phyloP scores from a whole-genome alignment of 2,797 vertebrate species.

The Propithecus deckenii region DNA sequence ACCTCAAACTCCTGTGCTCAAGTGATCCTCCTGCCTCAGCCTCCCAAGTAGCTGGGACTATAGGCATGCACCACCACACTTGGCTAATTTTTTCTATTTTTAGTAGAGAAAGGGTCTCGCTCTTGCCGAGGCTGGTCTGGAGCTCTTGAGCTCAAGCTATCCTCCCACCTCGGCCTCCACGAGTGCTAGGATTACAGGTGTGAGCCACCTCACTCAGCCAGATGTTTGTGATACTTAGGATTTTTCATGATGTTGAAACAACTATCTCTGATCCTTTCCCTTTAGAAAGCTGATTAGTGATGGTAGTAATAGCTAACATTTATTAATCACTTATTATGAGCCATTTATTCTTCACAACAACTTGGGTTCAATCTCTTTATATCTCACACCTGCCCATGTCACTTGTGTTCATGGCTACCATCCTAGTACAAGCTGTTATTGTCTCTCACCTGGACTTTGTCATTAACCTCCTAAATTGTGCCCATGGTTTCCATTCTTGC shows the following conservation, averaged over 20 bases:
- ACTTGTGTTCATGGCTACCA: background rate
- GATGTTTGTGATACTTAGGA: background rate
- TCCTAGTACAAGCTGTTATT: background rate
- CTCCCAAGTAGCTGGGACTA: too few species aligned
- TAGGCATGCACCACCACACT: too few species aligned
- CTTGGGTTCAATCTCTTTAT: background rate
- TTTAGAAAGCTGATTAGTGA: background rate
- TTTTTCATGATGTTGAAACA: constrained; percentile 6
- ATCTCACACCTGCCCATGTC: background rate
- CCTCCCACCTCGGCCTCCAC: too few species aligned
- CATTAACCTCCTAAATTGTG: background rate
- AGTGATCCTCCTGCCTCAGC: too few species aligned
- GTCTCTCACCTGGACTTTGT: background rate
- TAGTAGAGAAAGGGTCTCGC: too few species aligned
- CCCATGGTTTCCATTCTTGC: background rate
- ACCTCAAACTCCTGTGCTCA: too few species aligned
- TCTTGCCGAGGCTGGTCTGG: too few species aligned
- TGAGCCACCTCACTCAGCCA: background rate
- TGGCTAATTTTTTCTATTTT: too few species aligned
- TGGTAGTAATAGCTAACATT: background rate
- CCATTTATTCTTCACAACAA: background rate
- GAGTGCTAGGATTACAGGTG: too few species aligned
- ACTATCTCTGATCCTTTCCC: background rate
- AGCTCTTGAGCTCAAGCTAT: too few species aligned
- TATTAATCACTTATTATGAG: background rate